phyloP scores from a whole-genome alignment of 2,113 vertebrate species.

The Pandion haliaetus region DNA sequence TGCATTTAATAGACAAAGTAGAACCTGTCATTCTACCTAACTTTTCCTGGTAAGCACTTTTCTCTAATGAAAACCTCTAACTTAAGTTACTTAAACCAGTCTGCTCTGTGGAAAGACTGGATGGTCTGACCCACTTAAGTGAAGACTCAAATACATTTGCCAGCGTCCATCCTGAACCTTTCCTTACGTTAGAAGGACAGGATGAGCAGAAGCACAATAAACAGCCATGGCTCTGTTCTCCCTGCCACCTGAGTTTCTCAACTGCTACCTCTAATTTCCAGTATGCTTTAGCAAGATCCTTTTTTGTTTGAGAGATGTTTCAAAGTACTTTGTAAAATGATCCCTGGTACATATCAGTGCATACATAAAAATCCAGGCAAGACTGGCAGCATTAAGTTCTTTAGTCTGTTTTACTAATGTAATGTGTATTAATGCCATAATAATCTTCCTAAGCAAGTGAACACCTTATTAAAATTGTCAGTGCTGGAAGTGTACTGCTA shows the following conservation, averaged over 20 bases:
- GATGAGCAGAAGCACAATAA: neutral
- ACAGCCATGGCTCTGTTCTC: neutral
- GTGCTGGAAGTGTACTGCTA: neutral
- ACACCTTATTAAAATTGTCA: neutral
- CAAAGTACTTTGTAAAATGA: neutral
- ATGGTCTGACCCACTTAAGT: neutral
- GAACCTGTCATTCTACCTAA: neutral
- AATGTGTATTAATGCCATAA: neutral
- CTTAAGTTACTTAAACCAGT: neutral
- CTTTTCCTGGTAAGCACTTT: neutral
- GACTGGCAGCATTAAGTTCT: conserved; percentile 1
- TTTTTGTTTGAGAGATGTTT: neutral
- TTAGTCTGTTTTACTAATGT: neutral
- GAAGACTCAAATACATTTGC: neutral
- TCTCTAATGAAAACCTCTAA: neutral
- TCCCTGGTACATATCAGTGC: neutral
- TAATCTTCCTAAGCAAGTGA: conserved; percentile 7
- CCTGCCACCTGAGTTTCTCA: neutral
- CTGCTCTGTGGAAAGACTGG: neutral
- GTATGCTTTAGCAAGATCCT: neutral
- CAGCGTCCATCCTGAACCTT: neutral
- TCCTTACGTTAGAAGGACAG: neutral
- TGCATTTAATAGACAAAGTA: neutral
- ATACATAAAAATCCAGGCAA: neutral
- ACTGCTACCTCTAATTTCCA: neutral